Evolutionary conservation across 2,113 vertebrate genomes (phyloP), one percentile per base, ranked within the genome.

Genomic region (Petrocephalus microphthalmus): DNA sequence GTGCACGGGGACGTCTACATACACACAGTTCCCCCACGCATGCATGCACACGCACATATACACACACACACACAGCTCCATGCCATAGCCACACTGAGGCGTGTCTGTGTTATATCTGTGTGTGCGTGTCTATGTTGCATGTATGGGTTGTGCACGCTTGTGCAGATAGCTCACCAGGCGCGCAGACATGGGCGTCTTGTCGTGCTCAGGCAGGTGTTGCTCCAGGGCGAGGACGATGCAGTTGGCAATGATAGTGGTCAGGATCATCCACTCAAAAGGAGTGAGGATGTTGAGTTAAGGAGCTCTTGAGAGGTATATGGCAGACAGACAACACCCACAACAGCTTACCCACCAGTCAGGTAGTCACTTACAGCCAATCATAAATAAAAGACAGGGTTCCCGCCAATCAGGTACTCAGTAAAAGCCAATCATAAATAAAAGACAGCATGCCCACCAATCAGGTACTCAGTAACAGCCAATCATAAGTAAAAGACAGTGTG

Each of bases 211-310:
- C 87, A 96, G 93, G 87, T 96, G 95, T 89, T 96, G 95, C 71
- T 96, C 95, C 93, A 96, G 93, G 84, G 95, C 95, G 88, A 96
- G 92, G 92, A 96, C 95, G 33, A 96, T 95, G 92, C 95, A 96
- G 94, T 96, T 96, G 91, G 95, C 95, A 85, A 95, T 95, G 93
- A 96, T 96, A 90, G 95, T 96, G 89, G 95, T 94, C 25, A 96
- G 92, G 93, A 96, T 96, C 95, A 96, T 95, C 94, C 95, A 96
- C 94, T 96, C 95, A 94, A 96, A 92, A 15, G 92, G 92, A 91
- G 92, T 91, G 89, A 91, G 87, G 83, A 49, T 64, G 64, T 33
- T 2, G 47, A 15, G 91, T 91, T 53, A 92, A 92, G 92, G 89
- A 91, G 84, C 37, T 45, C 45, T 1, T 49, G 10, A 83, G 42